Base-by-base conservation (phyloP, 2,797 vertebrate genomes). In the Iguana delicatissima region DNA sequence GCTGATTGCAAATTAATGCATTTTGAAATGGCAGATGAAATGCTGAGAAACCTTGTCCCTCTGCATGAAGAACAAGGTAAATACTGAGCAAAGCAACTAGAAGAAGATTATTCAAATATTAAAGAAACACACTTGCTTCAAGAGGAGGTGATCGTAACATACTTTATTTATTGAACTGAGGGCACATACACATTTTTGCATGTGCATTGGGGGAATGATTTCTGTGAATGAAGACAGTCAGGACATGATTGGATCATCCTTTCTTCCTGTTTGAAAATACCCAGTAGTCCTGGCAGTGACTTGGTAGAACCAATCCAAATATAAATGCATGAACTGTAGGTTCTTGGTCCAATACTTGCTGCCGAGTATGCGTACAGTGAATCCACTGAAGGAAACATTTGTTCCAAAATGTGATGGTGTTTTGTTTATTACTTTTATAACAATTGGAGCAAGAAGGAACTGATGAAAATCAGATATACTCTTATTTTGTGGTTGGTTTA, bases 1-100 rank as follows among this genome's bases (percentile, higher is more conserved):
- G 91, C 2, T 57, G n/a, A 80, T 64, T 88, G 55, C 0, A 93
- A 93, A 89, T 92, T 62, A 86, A 26, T 73, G 0, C n/a, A 77
- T 1, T 89, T 77, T 80, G 20, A 73, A 73, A 42, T 80, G 87
- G 89, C 80, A 69, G 14, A 22, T 89, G 20, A 80, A 76, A 80
- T 3, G 4, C 0, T 6, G 72, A 86, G 74, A 90, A 92, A 52
- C 0, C 8, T 2, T 46, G 90, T 62, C 18, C 88, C 7, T 35
- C 2, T 6, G 0, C 0, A 20, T 18, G 59, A 4, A 90, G 14
- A 84, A 87, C 22, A 74, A 88, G 86, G 76, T 0, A 5, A 88
- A 72, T 1, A 4, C 12, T 24, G 85, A 84, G 22, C 1, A 77
- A 90, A 93, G 77, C 7, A 32, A 69, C 4, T 52, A 38, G 80